Conservation (phyloP, 2,113 vertebrate species). For the Girardinichthys multiradiatus region DNA sequence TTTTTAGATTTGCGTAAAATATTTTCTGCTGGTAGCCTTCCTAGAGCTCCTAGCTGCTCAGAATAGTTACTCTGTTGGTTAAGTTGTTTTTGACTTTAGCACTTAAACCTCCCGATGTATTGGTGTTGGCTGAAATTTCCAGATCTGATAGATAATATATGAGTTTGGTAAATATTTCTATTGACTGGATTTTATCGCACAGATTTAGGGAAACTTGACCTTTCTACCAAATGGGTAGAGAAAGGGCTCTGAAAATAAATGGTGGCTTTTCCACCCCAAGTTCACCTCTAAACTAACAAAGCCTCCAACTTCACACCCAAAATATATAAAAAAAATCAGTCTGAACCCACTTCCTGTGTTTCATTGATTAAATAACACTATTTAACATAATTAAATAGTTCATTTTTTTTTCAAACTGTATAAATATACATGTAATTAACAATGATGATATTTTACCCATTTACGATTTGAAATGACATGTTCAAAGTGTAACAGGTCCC, state of each 20-base stretch:
- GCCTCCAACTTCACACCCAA: slow-evolving; percentile 7
- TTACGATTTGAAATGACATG: slow-evolving; percentile 11
- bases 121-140: neutral
- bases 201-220: neutral
- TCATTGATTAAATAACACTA: neutral
- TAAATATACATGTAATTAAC: slow-evolving; percentile 18
- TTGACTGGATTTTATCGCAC: neutral
- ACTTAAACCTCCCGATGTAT: neutral
- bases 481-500: slow-evolving; percentile 16
- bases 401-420: slow-evolving; percentile 40
- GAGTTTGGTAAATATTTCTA: neutral
- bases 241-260: slow-evolving; percentile 22
- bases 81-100: neutral
- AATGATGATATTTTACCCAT: slow-evolving; percentile 28
- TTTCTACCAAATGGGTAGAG: neutral
- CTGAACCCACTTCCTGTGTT: neutral
- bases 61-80: neutral
- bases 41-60: neutral
- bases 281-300: neutral
- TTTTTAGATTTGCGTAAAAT: too few species aligned
- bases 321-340: slow-evolving; percentile 31
- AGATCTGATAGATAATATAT: slow-evolving; percentile 1
- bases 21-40: too few species aligned
- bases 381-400: slow-evolving; percentile 49
- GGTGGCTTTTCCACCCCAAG: slow-evolving; percentile 15